phyloP scores from a whole-genome alignment of 1,140 invertebrate species.

The Scylla paramamosain region DNA sequence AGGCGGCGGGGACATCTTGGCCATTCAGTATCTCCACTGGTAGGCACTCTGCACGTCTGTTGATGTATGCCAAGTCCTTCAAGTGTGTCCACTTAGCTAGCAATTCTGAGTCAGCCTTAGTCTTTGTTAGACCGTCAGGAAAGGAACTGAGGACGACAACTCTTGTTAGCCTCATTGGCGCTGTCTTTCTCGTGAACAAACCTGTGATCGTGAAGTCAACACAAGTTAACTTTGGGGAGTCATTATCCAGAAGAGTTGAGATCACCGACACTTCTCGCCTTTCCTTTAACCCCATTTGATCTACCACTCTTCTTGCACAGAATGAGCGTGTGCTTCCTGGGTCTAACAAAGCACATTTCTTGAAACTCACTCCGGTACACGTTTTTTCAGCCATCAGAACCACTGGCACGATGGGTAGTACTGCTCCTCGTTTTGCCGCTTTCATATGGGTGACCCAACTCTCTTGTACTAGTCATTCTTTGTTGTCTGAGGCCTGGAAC shows the following conservation, averaged over 20 bases:
- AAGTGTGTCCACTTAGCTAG: no score
- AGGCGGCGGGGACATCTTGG: neutral
- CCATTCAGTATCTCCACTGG: neutral
- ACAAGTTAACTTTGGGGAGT: neutral
- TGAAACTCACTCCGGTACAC: neutral
- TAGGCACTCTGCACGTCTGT: neutral
- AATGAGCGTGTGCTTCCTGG: neutral
- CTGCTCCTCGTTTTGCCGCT: neutral
- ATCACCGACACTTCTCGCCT: neutral
- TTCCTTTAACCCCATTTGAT: neutral
- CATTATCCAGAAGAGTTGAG: neutral
- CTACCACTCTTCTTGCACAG: neutral
- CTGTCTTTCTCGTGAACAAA: no score
- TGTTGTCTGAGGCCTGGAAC: neutral
- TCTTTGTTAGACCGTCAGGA: no score
- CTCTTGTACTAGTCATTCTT: neutral
- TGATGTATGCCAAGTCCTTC: neutral
- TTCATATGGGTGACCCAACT: neutral
- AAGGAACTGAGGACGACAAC: no score
- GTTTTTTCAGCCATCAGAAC: neutral
- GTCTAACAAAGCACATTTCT: slow-evolving; percentile 7
- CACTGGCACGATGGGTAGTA: neutral
- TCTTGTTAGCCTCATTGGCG: no score
- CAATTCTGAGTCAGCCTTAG: no score
- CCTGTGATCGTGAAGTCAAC: neutral